Evolutionary conservation across 2,113 vertebrate genomes (phyloP), one percentile per base, ranked within the genome.

Genomic region (Thinocorus orbignyianus): DNA sequence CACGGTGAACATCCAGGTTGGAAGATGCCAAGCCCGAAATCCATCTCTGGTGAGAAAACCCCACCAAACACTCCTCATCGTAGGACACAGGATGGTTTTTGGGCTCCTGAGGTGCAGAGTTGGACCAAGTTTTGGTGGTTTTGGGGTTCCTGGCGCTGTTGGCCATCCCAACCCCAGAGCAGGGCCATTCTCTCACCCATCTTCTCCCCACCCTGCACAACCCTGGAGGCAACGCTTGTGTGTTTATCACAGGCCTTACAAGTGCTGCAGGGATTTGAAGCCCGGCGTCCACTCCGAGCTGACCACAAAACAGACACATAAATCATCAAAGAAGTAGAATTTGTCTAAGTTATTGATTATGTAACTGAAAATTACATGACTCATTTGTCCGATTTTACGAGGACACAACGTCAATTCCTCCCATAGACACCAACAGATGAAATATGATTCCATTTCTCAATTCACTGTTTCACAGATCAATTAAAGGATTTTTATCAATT

Each of bases 351-450:
- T 98, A 99, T 99, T 97, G 98, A 99, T 99, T 98, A 98, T 98
- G 98, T 98, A 99, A 98, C 98, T 98, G 98, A 99, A 99, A 99
- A 99, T 99, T 99, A 99, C 98, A 98, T 96, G 98, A 99, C 98
- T 98, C 98, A 98, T 99, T 99, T 99, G 98, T 99, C 98, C 98
- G 98, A 96, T 98, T 98, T 99, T 98, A 98, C 96, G 97, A 98
- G 97, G 97, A 97, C 97, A 98, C 90, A 97, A 97, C 97, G 97
- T 98, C 98, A 99, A 98, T 98, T 97, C 97, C 98, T 98, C 97
- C 98, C 83, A 69, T 23, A 95, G 79, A 94, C 71, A 95, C 97
- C 88, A 96, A 93, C 77, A 96, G 81, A 98, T 98, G 93, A 98
- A 98, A 97, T 97, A 98, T 97, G 74, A 97, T 97, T 97, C 95